Evolutionary conservation across 2,888 invertebrate genomes (phyloP), one percentile per base, ranked within the genome.

Genomic region (Laspeyria flexula): DNA sequence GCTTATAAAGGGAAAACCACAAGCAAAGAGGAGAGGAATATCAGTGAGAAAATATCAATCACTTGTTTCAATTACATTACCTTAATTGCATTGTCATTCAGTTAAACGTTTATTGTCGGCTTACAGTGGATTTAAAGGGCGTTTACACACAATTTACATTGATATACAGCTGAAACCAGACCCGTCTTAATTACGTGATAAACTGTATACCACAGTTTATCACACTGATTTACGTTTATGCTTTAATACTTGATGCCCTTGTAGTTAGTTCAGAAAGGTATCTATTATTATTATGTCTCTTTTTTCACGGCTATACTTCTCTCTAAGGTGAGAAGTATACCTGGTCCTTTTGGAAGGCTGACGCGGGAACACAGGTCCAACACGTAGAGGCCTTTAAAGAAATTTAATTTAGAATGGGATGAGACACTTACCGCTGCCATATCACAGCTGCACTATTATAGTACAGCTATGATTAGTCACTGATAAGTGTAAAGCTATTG

Each of bases 191-290:
- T 43, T 43, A 49, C 39, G 43, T 55, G 68, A 70, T 75, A 73
- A 75, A 73, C 60, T 56, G 54, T 60, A 61, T 55, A 66, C 68
- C 68, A 67, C 69, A 63, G 73, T 77, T 74, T 73, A 72, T 77
- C 65, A 73, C 60, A 49, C 53, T 65, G 74, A 74, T 74, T 74
- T 73, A 74, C 58, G 56, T 50, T 45, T 25, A 47, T 63, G 42
- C 55, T 23, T 43, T 39, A 53, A 55, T 55, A 21, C 15, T 10
- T 34, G 25, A 33, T 5, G 1, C 23, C 9, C 12, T 21, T 27
- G 13, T 12, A 9, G 13, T 3, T 29, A 29, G 29, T 9, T n/a
- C 29, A 9, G 29, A 4, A 11, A 29, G 18, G 5, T 2, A 18
- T 18, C 18, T 18, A 18, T n/a, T n/a, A n/a, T n/a, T n/a, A n/a